Base-by-base conservation (phyloP, 92 coral and sea anemone genomes). In the Heteractis magnifica region DNA sequence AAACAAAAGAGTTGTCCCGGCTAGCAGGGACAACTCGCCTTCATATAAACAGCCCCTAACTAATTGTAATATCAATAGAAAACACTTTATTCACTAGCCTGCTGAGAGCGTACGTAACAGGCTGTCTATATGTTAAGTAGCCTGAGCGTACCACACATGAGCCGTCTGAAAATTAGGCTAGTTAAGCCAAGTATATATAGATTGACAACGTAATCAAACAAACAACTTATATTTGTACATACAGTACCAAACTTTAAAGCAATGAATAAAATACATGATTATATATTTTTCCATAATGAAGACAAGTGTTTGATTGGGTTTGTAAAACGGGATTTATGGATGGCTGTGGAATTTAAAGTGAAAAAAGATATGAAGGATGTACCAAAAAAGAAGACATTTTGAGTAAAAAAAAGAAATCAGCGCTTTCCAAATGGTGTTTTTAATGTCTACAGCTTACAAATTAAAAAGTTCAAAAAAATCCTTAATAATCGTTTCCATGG, bases 171-270 rank as follows among this genome's bases (percentile, higher is more conserved):
- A 21, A 44, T 68, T 21, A 21, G 4, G 48, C 0, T 3, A 2
- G 6, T 3, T 16, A 16, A 62, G 23, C 5, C 70, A 68, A 68
- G 8, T 50, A 9, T 68, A 68, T 20, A 68, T 68, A 68, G 7
- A 64, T 6, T 3, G n/a, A 20, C 10, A 68, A 23, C 44, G 44
- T 34, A 34, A 16, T 11, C 49, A 23, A 41, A 68, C 50, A 3
- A 68, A 6, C 4, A 21, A n/a, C 23, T 64, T 64, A 64, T n/a
- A 68, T 68, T 68, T 68, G 73, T 68, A 68, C 73, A 68, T 68
- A 68, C 44, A 2, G 44, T 34, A 34, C 44, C 44, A 68, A 10
- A 20, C 21, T 4, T 62, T 5, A 10, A 68, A 20, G 20, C 10
- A 13, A 68, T 13, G 14, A 65, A 65, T 13, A 13, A 68, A 68